Base-by-base conservation (phyloP, 1,140 invertebrate species). In the Chelonus insularis region DNA sequence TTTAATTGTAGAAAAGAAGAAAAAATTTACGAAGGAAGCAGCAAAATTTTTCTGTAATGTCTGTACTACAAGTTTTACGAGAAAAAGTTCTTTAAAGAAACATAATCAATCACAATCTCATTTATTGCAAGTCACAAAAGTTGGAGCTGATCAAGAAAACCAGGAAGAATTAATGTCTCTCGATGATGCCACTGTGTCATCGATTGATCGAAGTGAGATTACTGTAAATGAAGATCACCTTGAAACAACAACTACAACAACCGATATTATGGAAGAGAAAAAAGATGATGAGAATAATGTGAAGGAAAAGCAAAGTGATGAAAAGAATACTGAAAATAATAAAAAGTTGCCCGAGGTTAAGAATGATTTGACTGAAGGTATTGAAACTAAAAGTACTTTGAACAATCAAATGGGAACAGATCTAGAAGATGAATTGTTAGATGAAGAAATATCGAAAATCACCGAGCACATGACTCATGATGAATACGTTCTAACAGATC, bases 381-480 rank as follows among this genome's bases (percentile, higher is more conserved):
- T 16, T 18, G 14, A 16, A 16, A 39, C 12, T 39, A 8, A 43
- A 43, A 14, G 8, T 11, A 39, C 3, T 25, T 55, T 62, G 6
- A 36, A 11, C n/a, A 12, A 47, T 29, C 39, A 43, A 61, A 21
- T 57, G n/a, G 58, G 60, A 3, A 70, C 72, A 11, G 70, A 68
- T 18, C 34, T 78, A 0, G 80, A 82, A 34, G 79, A 81, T 8
- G 73, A 80, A 25, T 65, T 81, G 12, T 52, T 80, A 0, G 79
- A 81, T 16, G 78, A 81, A 20, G 80, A 82, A 37, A 82, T 81
- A 20, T 82, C 79, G 20, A 82, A 82, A 34, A 82, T 82, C 6
- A 82, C 79, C 0, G 79, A 82, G 16, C 80, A 81, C 11, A 82
- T 82, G 80, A 79, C 75, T 0, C 80, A 82, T 12, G 80, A 82